Conservation (phyloP, 2,888 invertebrate genomes). For the Marasmarcha lunaedactyla region DNA sequence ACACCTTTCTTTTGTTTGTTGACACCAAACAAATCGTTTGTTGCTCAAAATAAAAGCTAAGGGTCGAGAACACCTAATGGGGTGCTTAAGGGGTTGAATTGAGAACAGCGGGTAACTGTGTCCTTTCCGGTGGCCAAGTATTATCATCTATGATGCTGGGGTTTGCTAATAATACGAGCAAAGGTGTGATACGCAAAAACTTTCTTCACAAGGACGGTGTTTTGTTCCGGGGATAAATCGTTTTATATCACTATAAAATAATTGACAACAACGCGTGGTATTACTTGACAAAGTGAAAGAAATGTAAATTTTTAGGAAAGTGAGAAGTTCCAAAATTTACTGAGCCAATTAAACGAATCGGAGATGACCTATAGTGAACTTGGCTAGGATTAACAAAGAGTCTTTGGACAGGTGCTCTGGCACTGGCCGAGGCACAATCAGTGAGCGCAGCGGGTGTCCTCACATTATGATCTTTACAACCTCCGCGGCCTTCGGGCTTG, state of each 20-base stretch:
- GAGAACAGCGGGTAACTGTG: slow-evolving; percentile 57
- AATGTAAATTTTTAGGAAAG: too few relatives aligned
- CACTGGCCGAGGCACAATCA: not conserved
- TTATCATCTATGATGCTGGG: slow-evolving; percentile 41
- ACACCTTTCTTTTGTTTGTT: slow-evolving; percentile 62
- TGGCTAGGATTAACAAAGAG: not conserved
- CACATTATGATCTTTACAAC: slow-evolving; percentile 38
- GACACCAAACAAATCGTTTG: slow-evolving; percentile 68
- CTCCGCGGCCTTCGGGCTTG: slow-evolving; percentile 34
- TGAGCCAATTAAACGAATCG: too few relatives aligned
- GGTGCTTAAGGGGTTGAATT: slow-evolving; percentile 54
- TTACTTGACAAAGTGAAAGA: too few relatives aligned
- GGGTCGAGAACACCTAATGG: slow-evolving; percentile 45
- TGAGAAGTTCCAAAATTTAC: too few relatives aligned
- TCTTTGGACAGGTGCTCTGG: slow-evolving; percentile 19
- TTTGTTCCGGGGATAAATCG: not conserved
- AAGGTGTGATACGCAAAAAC: slow-evolving; percentile 35
- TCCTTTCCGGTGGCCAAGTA: slow-evolving; percentile 52
- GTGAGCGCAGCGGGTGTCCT: slow-evolving; percentile 30
- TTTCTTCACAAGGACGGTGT: slow-evolving; percentile 14
- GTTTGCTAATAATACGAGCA: slow-evolving; percentile 33
- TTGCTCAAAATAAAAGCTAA: slow-evolving; percentile 41
- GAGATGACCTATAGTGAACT: too few relatives aligned
- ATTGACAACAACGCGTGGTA: not conserved
- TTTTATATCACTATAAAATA: not conserved